Percentiles rank a stretch among this genome's conserved stretches.
Conservation (phyloP, 2,797 vertebrate genomes). For the Lepilemur septentrionalis region DNA sequence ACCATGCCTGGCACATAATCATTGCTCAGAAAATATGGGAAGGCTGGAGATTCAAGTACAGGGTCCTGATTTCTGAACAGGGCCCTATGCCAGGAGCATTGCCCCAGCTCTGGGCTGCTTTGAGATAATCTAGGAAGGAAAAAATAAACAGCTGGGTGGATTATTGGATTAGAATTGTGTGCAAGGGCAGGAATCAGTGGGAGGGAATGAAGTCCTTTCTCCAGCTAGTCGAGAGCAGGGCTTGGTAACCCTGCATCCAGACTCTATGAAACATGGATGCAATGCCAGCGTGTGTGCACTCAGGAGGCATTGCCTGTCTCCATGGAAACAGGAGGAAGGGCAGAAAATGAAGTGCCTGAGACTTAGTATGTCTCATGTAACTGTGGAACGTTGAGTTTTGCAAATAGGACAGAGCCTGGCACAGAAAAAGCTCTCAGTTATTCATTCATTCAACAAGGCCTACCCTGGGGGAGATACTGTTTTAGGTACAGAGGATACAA, state of each 20-base stretch:
- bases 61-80: neutral
- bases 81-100: rapidly evolving
- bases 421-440: neutral
- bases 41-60: neutral
- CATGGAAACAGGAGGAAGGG: neutral
- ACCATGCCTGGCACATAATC: rapidly evolving
- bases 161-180: neutral
- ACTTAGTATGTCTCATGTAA: neutral
- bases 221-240: neutral
- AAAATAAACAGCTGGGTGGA: neutral
- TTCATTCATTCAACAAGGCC: neutral
- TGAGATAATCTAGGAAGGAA: neutral
- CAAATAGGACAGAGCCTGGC: neutral
- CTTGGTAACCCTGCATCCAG: neutral
- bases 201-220: neutral
- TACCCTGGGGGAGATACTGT: neutral
- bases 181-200: neutral
- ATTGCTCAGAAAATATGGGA: neutral
- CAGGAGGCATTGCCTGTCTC: neutral
- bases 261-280: conserved; percentile 2
- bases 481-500: neutral
- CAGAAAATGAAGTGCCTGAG: neutral
- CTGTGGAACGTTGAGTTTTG: neutral
- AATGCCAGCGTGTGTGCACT: neutral
- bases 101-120: neutral